A percentile compares a stretch with the other conserved stretches of the same genome.
phyloP scores from a whole-genome alignment of 92 coral and sea anemone genomes.

The Ricordea florida region DNA sequence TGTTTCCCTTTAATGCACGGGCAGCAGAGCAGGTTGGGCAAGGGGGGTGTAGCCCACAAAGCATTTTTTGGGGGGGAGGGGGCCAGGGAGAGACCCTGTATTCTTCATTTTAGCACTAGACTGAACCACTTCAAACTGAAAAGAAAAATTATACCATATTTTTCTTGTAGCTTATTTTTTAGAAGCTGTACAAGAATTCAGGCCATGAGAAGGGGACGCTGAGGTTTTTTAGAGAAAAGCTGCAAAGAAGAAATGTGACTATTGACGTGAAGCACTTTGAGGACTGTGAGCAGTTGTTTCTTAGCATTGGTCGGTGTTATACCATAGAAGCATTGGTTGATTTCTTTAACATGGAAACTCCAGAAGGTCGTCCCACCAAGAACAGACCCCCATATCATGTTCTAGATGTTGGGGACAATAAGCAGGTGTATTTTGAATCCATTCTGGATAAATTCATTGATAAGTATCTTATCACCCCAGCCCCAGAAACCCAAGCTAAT shows the following conservation, averaged over 20 bases:
- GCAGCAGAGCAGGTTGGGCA: too few species aligned
- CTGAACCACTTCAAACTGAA: too few species aligned
- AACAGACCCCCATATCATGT: too few species aligned
- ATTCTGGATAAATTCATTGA: constrained; percentile 14
- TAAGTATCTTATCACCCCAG: constrained; percentile 6
- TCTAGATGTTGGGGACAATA: constrained; percentile 23
- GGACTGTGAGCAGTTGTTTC: constrained; percentile 48
- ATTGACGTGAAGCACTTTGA: constrained; percentile 50
- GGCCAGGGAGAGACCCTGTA: too few species aligned
- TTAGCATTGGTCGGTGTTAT: constrained; percentile 21
- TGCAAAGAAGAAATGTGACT: constrained; percentile 20
- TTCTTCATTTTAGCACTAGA: too few species aligned
- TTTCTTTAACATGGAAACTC: constrained; percentile 12
- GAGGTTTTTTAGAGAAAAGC: constrained; percentile 6
- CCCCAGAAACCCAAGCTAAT: neutral
- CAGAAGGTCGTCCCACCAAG: too few species aligned
- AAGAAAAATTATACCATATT: too few species aligned
- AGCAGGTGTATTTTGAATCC: constrained; percentile 14
- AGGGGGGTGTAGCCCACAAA: too few species aligned
- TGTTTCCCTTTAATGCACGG: too few species aligned
- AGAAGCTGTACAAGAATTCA: constrained; percentile 39
- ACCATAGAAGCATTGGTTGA: constrained; percentile 31
- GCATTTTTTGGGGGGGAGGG: too few species aligned
- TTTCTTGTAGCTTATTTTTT: neutral
- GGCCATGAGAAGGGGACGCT: constrained; percentile 7